Percentiles rank a stretch among this genome's conserved stretches.
phyloP scores from a whole-genome alignment of 2,113 vertebrate genomes.

The Leptobrachium ailaonicum region DNA sequence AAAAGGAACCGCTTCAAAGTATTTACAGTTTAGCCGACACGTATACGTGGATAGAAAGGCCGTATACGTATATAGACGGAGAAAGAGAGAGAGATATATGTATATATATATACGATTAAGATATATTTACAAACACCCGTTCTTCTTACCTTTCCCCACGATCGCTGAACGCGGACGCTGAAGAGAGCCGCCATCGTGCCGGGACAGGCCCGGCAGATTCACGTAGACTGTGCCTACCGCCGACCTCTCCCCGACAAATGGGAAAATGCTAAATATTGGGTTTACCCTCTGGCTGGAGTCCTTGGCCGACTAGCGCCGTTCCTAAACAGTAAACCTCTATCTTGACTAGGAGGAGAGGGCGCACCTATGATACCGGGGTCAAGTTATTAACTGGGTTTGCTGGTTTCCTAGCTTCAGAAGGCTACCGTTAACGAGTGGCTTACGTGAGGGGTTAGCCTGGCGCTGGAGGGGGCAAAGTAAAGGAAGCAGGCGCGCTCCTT shows the following conservation, averaged over 20 bases:
- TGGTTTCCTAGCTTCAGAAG: too few species aligned
- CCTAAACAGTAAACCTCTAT: too few species aligned
- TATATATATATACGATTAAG: slow-evolving; percentile 50
- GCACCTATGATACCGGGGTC: background rate
- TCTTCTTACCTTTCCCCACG: background rate
- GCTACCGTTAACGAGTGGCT: too few species aligned
- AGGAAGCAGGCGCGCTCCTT: too few species aligned
- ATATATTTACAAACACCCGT: slow-evolving; percentile 56
- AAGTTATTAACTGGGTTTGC: too few species aligned
- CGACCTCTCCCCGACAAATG: too few species aligned
- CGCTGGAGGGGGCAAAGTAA: too few species aligned
- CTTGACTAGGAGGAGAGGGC: background rate
- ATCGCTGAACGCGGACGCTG: background rate
- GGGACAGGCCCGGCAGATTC: background rate
- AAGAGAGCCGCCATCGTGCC: background rate
- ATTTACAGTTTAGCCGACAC: slow-evolving; percentile 56
- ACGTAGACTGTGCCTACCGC: background rate
- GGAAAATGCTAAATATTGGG: too few species aligned
- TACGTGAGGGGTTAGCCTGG: too few species aligned
- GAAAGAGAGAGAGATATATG: slow-evolving; percentile 7
- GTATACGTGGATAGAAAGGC: slow-evolving; percentile 39
- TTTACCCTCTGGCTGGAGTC: too few species aligned
- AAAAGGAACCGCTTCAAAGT: slow-evolving; percentile 52
- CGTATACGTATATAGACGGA: slow-evolving; percentile 59
- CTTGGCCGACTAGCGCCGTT: too few species aligned